phyloP scores from a whole-genome alignment of 2,113 vertebrate species.

The Semnopithecus entellus region DNA sequence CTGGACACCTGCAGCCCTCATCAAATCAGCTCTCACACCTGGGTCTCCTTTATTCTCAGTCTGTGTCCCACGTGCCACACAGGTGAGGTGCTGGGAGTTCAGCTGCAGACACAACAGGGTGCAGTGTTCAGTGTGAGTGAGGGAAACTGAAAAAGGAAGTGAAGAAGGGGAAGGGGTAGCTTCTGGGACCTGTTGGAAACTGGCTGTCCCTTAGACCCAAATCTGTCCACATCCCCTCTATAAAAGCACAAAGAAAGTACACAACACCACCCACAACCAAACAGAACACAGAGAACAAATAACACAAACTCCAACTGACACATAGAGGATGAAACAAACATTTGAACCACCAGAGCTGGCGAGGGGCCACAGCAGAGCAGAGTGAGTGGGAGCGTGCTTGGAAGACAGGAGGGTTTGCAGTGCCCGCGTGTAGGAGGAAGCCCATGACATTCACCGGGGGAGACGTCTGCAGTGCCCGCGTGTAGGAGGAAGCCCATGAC shows the following conservation, averaged over 20 bases:
- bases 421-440: neutral
- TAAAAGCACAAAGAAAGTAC: too few relatives aligned
- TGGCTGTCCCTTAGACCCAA: neutral
- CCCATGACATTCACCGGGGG: fast-evolving
- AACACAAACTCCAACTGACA: neutral
- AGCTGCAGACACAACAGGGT: too few relatives aligned
- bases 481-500: too few relatives aligned
- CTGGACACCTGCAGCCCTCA: too few relatives aligned
- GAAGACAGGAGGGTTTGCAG: neutral
- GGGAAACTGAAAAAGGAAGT: neutral
- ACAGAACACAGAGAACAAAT: neutral
- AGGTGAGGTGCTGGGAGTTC: neutral
- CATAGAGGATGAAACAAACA: fast-evolving
- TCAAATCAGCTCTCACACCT: neutral
- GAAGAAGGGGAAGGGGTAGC: neutral
- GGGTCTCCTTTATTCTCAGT: neutral
- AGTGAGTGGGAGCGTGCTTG: fast-evolving
- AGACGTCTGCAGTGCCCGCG: too few relatives aligned
- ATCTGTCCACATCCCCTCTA: neutral
- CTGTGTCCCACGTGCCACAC: neutral
- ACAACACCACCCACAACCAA: neutral
- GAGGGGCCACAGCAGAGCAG: neutral
- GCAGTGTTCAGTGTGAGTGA: too few relatives aligned
- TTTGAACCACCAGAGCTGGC: neutral
- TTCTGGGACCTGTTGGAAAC: neutral